A percentile compares a stretch with the other conserved stretches of the same genome.
Evolutionary conservation across 1,140 invertebrate species (phyloP).

Genomic region (Metopolophium dirhodum): DNA sequence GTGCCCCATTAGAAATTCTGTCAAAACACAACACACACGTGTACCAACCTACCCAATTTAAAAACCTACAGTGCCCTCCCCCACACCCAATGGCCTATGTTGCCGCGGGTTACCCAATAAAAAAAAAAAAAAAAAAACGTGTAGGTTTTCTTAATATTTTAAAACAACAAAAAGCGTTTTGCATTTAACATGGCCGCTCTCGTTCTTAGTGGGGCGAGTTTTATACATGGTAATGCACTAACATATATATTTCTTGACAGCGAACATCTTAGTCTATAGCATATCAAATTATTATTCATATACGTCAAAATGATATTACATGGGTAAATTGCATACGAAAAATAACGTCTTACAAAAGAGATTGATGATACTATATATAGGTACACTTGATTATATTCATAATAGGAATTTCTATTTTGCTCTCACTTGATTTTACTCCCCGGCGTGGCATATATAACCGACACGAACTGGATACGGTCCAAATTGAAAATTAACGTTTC

Average conservation of each 20-base stretch:
- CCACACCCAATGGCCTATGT: too few relatives aligned
- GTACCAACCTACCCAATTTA: too few relatives aligned
- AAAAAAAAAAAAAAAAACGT: too few relatives aligned
- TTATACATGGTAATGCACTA: neutral
- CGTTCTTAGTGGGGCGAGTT: too few relatives aligned
- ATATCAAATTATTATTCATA: neutral
- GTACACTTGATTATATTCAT: neutral
- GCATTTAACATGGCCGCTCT: neutral
- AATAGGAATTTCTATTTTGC: neutral
- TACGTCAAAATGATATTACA: neutral
- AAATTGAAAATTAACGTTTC: constrained; percentile 5
- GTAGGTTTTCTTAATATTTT: neutral
- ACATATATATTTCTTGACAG: neutral
- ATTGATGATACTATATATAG: neutral
- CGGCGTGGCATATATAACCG: neutral
- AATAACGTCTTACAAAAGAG: neutral
- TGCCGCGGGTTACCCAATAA: too few relatives aligned
- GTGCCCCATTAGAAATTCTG: too few relatives aligned
- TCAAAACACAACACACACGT: too few relatives aligned
- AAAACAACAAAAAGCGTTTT: neutral
- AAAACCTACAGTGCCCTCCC: too few relatives aligned
- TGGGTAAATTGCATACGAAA: neutral
- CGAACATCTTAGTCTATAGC: neutral
- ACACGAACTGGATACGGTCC: neutral
- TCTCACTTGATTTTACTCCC: neutral